These are phyloP conservation scores for Harpalus rufipes DNA, from an alignment of 2,888 invertebrate species.

Conservation along the genomic window DNA sequence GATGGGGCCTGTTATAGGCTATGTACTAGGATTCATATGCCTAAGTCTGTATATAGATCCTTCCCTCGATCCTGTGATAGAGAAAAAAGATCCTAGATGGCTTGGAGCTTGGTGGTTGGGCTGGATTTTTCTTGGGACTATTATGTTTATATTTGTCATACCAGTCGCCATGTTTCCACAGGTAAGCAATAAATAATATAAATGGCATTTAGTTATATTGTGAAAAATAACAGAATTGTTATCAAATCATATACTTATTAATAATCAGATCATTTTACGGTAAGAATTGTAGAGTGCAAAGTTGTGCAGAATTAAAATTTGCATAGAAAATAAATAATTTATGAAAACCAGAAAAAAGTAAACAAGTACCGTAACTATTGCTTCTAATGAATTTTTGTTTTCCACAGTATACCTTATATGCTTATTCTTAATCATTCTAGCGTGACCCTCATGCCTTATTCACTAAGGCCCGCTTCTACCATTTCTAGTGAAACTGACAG, in stretches of 20 bases:
- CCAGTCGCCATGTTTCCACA: conserved; percentile 84
- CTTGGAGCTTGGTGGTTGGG: conserved; percentile 89
- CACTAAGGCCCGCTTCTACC: too few relatives aligned
- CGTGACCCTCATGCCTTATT: too few relatives aligned
- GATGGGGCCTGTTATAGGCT: conserved; percentile 81
- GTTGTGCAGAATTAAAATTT: too few relatives aligned
- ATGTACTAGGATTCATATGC: conserved; percentile 78
- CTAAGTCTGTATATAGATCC: conserved; percentile 82
- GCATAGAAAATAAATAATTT: too few relatives aligned
- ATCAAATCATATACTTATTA: not conserved
- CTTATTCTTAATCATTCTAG: too few relatives aligned
- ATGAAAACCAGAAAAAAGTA: too few relatives aligned
- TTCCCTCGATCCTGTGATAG: conserved; percentile 80
- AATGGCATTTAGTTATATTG: not conserved
- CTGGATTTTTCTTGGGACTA: conserved; percentile 78
- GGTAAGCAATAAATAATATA: not conserved
- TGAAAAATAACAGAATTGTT: not conserved
- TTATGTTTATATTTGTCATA: conserved; percentile 81
- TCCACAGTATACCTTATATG: too few relatives aligned
- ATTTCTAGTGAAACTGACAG: too few relatives aligned
- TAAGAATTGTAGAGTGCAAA: too few relatives aligned
- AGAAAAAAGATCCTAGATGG: conserved; percentile 83
- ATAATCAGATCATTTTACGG: too few relatives aligned
- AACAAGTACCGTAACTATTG: too few relatives aligned
- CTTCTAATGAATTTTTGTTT: too few relatives aligned